phyloP scores from a whole-genome alignment of 2,888 invertebrate species.

The Amaurobius ferox region DNA sequence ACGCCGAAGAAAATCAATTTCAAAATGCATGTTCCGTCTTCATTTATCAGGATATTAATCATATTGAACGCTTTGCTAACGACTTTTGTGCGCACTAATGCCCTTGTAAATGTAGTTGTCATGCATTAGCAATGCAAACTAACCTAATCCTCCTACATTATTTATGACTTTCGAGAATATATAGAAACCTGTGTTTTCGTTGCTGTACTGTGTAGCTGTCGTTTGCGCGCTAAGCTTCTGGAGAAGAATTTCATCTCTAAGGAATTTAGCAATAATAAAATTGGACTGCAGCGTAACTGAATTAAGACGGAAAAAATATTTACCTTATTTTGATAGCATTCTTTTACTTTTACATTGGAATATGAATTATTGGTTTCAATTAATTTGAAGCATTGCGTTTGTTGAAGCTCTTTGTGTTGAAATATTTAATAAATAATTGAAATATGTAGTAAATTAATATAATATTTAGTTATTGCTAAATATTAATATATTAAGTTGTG shows the following conservation, averaged over 20 bases:
- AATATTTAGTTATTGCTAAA: no score
- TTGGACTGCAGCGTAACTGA: conserved; percentile 16
- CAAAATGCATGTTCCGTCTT: conserved; percentile 20
- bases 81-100: conserved; percentile 30
- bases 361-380: no score
- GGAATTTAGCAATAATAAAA: conserved; percentile 24
- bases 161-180: conserved; percentile 23
- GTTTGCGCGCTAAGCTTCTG: neutral
- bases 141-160: conserved; percentile 20
- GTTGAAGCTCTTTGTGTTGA: no score
- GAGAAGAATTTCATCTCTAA: conserved; percentile 15
- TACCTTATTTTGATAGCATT: neutral
- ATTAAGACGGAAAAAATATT: conserved; percentile 8
- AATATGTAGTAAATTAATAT: no score
- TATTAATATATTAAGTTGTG: no score
- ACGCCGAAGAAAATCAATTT: conserved; percentile 9
- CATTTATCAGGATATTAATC: conserved; percentile 39
- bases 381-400: no score
- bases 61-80: conserved; percentile 28
- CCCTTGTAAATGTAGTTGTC: conserved; percentile 32
- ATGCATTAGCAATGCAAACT: conserved; percentile 39
- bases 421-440: no score
- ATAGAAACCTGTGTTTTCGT: conserved; percentile 10
- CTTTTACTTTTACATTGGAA: no score
- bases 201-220: neutral